phyloP scores from a whole-genome alignment of 1,140 invertebrate species.

The Trypoxylus dichotomus region DNA sequence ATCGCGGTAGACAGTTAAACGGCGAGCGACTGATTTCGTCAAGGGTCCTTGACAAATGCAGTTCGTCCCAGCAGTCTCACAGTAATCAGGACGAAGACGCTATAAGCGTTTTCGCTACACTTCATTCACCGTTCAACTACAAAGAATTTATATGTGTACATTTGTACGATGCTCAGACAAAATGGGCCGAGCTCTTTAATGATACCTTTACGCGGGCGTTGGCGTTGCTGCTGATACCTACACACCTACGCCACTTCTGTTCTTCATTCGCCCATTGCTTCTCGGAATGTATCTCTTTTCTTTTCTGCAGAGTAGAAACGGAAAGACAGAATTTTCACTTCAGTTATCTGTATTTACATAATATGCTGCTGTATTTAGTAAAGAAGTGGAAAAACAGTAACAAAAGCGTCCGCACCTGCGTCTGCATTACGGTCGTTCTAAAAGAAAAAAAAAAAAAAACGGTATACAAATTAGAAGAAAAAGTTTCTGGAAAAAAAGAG shows the following conservation, averaged over 20 bases:
- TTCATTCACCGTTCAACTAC: conserved; percentile 39
- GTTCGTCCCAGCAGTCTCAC: conserved; percentile 33
- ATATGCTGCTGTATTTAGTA: neutral
- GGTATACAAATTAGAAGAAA: neutral
- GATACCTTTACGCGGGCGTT: conserved; percentile 35
- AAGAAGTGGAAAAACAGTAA: neutral
- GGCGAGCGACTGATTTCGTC: conserved; percentile 17
- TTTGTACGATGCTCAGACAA: conserved; percentile 41
- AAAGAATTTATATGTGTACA: conserved; percentile 46
- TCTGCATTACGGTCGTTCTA: neutral
- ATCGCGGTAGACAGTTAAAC: neutral
- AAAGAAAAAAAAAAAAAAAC: neutral
- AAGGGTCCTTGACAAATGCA: conserved; percentile 36
- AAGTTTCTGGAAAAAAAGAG: neutral
- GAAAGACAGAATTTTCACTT: conserved; percentile 34
- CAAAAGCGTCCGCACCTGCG: neutral
- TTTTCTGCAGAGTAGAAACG: conserved; percentile 28
- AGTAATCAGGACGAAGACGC: conserved; percentile 38
- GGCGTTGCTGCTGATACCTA: conserved; percentile 1
- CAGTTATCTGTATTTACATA: conserved; percentile 15
- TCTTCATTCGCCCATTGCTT: neutral
- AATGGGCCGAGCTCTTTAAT: conserved; percentile 42
- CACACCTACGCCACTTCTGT: neutral
- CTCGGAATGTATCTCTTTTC: conserved; percentile 33
- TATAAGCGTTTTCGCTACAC: conserved; percentile 37